These are phyloP conservation scores for Enteromius anoplus DNA, from an alignment of 2,797 vertebrate genomes.

Conservation along the genomic window DNA sequence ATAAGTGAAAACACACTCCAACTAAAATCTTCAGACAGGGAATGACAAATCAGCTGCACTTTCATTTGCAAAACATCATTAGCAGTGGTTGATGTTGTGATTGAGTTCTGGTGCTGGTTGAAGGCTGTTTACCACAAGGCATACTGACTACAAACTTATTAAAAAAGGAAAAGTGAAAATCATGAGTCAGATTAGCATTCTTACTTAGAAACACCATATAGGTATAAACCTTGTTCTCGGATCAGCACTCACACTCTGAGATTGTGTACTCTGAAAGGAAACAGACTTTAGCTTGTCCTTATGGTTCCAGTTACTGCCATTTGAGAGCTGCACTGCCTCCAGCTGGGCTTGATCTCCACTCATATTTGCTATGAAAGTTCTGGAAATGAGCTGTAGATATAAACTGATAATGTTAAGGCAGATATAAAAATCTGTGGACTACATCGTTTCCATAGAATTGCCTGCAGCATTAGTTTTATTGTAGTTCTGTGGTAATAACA, in stretches of 20 bases:
- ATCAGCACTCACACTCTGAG: conserved; percentile 8
- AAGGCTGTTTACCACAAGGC: conserved; percentile 5
- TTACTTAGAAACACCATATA: neutral
- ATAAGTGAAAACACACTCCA: conserved; percentile 27
- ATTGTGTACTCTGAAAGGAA: neutral
- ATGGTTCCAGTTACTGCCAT: conserved; percentile 61
- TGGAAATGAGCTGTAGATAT: conserved; percentile 53
- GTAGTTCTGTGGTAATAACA: neutral
- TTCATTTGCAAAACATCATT: conserved; percentile 30
- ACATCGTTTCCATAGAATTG: conserved; percentile 38
- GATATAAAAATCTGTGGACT: conserved; percentile 28
- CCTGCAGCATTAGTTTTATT: conserved; percentile 14
- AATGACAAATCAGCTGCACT: conserved; percentile 22
- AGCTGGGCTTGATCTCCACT: conserved; percentile 70
- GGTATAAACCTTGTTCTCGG: neutral
- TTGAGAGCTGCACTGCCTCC: conserved; percentile 66
- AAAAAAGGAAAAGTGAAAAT: neutral
- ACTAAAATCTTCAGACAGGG: conserved; percentile 10
- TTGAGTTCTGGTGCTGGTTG: conserved; percentile 1
- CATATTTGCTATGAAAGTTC: conserved; percentile 65
- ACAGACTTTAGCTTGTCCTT: conserved; percentile 38
- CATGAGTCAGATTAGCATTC: neutral
- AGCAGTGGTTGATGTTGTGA: conserved; percentile 20
- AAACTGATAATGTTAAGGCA: conserved; percentile 46
- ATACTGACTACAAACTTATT: neutral